phyloP scores from a whole-genome alignment of 2,113 vertebrate species.

The Strigops habroptila region DNA sequence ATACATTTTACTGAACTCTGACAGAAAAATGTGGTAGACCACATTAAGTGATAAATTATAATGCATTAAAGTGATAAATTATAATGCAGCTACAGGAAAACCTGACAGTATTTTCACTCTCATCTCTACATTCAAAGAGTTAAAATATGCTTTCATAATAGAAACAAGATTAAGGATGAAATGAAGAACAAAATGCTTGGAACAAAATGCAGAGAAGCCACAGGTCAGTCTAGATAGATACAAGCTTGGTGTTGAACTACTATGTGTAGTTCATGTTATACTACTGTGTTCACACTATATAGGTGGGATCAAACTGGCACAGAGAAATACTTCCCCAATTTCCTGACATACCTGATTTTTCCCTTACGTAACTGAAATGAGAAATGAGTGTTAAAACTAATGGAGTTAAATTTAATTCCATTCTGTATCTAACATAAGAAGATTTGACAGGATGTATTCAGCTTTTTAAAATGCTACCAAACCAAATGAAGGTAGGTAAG shows the following conservation, averaged over 20 bases:
- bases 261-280: background rate
- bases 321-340: background rate
- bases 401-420: background rate
- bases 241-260: background rate
- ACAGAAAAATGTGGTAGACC: background rate
- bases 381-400: background rate
- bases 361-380: background rate
- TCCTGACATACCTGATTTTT: background rate
- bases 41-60: background rate
- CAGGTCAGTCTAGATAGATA: background rate
- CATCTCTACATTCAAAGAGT: background rate
- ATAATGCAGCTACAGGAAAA: background rate
- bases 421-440: background rate
- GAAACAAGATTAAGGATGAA: background rate
- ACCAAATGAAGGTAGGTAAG: background rate
- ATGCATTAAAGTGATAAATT: slow-evolving; percentile 2
- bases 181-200: background rate
- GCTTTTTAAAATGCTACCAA: background rate
- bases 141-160: background rate
- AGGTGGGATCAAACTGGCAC: background rate
- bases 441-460: background rate
- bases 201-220: slow-evolving; percentile 2
- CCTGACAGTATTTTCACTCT: slow-evolving; percentile 13
- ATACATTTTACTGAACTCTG: background rate
- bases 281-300: background rate